Evolutionary conservation across 2,888 invertebrate genomes (phyloP), one percentile per base, ranked within the genome.

Genomic region (Phorcus lineatus): DNA sequence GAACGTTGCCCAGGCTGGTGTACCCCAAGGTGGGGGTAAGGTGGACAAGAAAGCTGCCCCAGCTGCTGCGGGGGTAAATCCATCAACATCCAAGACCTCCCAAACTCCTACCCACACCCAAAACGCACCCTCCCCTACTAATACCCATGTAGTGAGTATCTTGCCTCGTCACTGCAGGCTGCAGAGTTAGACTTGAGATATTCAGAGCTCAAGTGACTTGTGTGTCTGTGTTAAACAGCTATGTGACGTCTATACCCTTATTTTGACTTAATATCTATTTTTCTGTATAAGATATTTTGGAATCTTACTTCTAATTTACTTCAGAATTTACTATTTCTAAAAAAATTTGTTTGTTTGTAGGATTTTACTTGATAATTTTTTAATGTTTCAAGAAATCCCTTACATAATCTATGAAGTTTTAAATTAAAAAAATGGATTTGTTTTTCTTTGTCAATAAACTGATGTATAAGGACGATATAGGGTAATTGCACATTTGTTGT

Each of bases 11-110:
- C 86, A 89, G 24, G 84, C 87, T 4, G 78, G 81, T 24, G 80
- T 82, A 79, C 85, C 87, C 22, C 78, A 86, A 40, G 84, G 86
- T 31, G 86, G 84, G 54, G 86, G 85, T 80, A 89, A 88, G 82
- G 62, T 57, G 17, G 90, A 90, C 81, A 91, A 90, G 86, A 89
- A 89, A 83, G 85, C 87, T 11, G 84, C 88, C 19, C 87, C 88
- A 66, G 84, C 85, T 78, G 82, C 88, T 17, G 82, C 89, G 19
- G 91, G 88, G 91, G 91, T 91, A 90, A 90, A 88, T 88, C 76
- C 79, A 4, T 75, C 83, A 53, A 36, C 87, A 76, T 86, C 87
- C 83, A 88, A 84, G 87, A 86, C 83, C 79, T 83, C 85, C 78
- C 87, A 85, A 84, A 86, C 85, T 80, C 86, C 87, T 70, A 84